phyloP scores from a whole-genome alignment of 2,888 invertebrate genomes.

The Petrolisthes manimaculis region DNA sequence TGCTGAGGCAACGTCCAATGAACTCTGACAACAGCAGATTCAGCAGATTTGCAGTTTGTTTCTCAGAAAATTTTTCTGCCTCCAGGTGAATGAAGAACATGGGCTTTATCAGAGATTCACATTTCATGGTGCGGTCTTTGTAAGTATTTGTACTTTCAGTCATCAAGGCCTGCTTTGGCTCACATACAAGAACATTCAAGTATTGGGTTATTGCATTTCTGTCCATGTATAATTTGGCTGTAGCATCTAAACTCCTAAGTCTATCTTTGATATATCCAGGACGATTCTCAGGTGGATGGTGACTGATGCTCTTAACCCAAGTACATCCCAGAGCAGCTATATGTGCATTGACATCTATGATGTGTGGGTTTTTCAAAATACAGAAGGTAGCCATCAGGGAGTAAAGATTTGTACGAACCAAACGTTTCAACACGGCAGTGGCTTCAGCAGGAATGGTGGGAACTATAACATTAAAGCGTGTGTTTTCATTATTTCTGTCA shows the following conservation, averaged over 20 bases:
- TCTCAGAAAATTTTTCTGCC: conserved; percentile 17
- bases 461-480: conserved; percentile 52
- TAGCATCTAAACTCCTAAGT: conserved; percentile 30
- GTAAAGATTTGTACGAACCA: conserved; percentile 51
- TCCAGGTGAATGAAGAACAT: conserved; percentile 39
- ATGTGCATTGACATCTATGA: conserved; percentile 51
- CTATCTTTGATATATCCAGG: conserved; percentile 44
- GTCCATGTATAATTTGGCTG: conserved; percentile 56
- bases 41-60: conserved; percentile 12
- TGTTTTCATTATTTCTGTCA: conserved; percentile 31
- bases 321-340: conserved; percentile 55
- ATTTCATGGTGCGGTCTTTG: conserved; percentile 40
- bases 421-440: conserved; percentile 22
- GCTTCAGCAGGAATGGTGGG: conserved; percentile 46
- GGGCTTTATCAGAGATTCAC: conserved; percentile 58
- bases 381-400: conserved; percentile 50
- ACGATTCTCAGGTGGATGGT: conserved; percentile 30
- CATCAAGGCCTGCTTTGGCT: conserved; percentile 51
- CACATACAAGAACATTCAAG: conserved; percentile 24
- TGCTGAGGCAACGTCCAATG: conserved; percentile 56
- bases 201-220: conserved; percentile 32
- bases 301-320: conserved; percentile 50
- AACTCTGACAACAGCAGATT: conserved; percentile 47
- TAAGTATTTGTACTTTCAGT: conserved; percentile 39
- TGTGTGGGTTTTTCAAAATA: conserved; percentile 57